Conservation (phyloP, 1,140 invertebrate species). For the Eulimnadia texana region DNA sequence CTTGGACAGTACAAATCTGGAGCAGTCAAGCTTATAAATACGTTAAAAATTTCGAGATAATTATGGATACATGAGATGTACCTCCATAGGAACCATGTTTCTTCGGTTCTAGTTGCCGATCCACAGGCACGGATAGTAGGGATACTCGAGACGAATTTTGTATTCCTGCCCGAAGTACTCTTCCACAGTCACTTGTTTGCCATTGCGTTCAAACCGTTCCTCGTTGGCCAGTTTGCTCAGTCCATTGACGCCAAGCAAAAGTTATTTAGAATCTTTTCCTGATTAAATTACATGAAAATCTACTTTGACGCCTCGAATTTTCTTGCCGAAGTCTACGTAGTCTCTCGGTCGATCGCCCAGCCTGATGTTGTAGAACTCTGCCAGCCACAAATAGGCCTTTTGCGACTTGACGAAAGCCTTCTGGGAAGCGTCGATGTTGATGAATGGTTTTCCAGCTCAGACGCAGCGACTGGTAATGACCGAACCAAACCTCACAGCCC, state of each 20-base stretch:
- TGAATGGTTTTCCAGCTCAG: constrained; percentile 49
- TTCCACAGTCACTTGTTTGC: constrained; percentile 1
- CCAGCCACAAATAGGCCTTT: constrained; percentile 5
- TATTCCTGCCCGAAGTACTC: constrained; percentile 8
- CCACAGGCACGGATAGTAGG: constrained; percentile 14
- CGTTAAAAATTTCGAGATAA: no score
- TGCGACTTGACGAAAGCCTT: constrained; percentile 12
- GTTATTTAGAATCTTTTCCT: constrained; percentile 3
- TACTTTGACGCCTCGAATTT: constrained; percentile 6
- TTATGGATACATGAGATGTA: neutral
- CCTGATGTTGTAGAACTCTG: neutral
- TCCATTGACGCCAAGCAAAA: constrained; percentile 6
- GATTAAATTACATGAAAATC: neutral
- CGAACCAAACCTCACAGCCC: constrained; percentile 52
- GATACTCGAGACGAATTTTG: neutral
- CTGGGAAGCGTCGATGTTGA: constrained; percentile 55
- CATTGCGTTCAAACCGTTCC: constrained; percentile 11
- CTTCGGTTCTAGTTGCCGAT: constrained; percentile 5
- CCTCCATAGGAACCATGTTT: constrained; percentile 15
- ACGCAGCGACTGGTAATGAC: constrained; percentile 55
- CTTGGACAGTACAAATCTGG: constrained; percentile 39
- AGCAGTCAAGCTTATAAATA: neutral
- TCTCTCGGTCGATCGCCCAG: neutral
- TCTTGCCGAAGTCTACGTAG: constrained; percentile 1
- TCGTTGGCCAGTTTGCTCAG: constrained; percentile 1